Conservation (phyloP, 2,797 vertebrate genomes). For the Enteromius afrohamiltoni region DNA sequence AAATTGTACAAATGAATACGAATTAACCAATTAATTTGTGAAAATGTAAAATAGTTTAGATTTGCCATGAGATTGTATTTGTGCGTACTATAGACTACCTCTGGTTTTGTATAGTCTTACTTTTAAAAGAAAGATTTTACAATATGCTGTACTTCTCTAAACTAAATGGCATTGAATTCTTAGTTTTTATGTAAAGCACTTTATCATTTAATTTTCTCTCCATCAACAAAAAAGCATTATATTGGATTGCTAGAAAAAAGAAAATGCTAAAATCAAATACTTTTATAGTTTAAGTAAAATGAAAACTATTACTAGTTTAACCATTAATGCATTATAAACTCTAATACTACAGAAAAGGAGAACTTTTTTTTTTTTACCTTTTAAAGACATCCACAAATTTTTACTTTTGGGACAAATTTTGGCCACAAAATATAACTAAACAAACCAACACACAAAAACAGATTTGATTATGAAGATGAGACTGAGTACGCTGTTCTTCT, state of each 20-base stretch:
- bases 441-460: conserved; percentile 40
- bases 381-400: not conserved
- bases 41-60: not conserved
- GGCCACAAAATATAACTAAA: conserved; percentile 1
- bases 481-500: not conserved
- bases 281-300: not conserved
- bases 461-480: conserved; percentile 45
- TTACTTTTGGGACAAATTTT: not conserved
- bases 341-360: not conserved
- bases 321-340: not conserved
- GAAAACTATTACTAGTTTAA: not conserved
- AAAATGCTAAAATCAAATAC: too few relatives aligned
- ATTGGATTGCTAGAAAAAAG: not conserved
- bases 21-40: not conserved
- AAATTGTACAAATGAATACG: not conserved
- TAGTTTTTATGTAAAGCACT: not conserved
- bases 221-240: not conserved
- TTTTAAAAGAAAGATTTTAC: not conserved
- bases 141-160: not conserved
- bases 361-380: not conserved
- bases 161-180: not conserved
- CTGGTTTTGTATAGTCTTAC: not conserved
- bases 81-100: not conserved
- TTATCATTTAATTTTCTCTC: not conserved
- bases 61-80: not conserved